A percentile compares a stretch with the other conserved stretches of the same genome.
phyloP scores from a whole-genome alignment of 2,113 vertebrate genomes.

The Scortum barcoo region DNA sequence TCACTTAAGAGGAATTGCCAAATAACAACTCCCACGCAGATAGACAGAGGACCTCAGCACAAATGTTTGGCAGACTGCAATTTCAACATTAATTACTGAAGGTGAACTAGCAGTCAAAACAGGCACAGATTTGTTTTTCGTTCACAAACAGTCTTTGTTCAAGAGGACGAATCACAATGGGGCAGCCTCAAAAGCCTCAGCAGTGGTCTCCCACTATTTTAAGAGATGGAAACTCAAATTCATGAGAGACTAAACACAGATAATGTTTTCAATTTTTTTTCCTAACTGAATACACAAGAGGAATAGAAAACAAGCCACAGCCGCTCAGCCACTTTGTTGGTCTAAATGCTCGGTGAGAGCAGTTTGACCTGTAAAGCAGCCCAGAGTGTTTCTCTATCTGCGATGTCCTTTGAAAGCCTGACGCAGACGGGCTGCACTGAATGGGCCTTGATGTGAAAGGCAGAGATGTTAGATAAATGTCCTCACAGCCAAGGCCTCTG shows the following conservation, averaged over 20 bases:
- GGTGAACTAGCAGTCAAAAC: conserved; percentile 75
- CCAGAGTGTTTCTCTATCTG: conserved; percentile 59
- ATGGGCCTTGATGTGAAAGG: conserved; percentile 81
- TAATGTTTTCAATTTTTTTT: conserved; percentile 31
- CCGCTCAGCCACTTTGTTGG: conserved; percentile 61
- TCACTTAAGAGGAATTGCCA: conserved; percentile 49
- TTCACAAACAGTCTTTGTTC: conserved; percentile 38
- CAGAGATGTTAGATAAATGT: conserved; percentile 85
- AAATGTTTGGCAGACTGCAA: conserved; percentile 55
- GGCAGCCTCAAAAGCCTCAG: conserved; percentile 8
- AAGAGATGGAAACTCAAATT: conserved; percentile 20
- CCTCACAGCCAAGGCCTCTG: conserved; percentile 80
- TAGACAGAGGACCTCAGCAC: conserved; percentile 56
- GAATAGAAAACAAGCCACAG: conserved; percentile 47
- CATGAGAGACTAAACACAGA: conserved; percentile 26
- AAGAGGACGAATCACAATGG: conserved; percentile 28
- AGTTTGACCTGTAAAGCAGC: conserved; percentile 72
- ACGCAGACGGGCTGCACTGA: conserved; percentile 74
- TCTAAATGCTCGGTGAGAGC: conserved; percentile 62
- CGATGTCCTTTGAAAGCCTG: conserved; percentile 72
- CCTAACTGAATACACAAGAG: conserved; percentile 29
- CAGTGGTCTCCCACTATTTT: conserved; percentile 14
- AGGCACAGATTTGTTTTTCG: conserved; percentile 55
- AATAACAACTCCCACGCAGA: conserved; percentile 61
- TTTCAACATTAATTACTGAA: conserved; percentile 72